A percentile compares a stretch with the other conserved stretches of the same genome.
phyloP scores from a whole-genome alignment of 2,113 vertebrate genomes.

The Sinocyclocheilus rhinocerous region DNA sequence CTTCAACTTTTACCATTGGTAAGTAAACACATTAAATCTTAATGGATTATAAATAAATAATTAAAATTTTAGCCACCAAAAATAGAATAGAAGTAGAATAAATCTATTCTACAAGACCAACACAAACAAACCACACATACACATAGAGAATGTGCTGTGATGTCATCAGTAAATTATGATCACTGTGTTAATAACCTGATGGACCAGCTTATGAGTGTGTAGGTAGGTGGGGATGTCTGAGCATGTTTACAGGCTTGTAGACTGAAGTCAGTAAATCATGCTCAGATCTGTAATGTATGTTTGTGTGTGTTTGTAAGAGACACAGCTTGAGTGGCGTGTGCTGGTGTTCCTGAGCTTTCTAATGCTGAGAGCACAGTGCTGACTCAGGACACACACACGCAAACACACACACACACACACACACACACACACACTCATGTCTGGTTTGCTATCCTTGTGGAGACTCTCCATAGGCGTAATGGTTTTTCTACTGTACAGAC shows the following conservation, averaged over 20 bases:
- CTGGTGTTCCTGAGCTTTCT: background rate
- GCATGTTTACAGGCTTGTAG: constrained; percentile 21
- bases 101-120: background rate
- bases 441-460: too few relatives aligned
- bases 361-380: constrained; percentile 16
- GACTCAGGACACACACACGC: background rate
- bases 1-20: background rate
- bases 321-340: background rate
- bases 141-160: background rate
- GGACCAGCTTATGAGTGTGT: background rate
- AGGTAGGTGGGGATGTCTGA: background rate
- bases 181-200: constrained; percentile 21
- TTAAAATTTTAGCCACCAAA: background rate
- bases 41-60: background rate
- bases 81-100: background rate
- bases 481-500: too few relatives aligned
- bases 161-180: constrained; percentile 1
- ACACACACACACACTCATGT: too few relatives aligned
- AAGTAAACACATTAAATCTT: background rate
- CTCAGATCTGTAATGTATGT: constrained; percentile 2
- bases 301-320: background rate
- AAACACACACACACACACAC: background rate
- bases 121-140: background rate
- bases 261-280: background rate
- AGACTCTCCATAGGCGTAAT: too few relatives aligned